Evolutionary conservation across 2,797 vertebrate genomes (phyloP), one percentile per base, ranked within the genome.

Genomic region (Onychomys leucogaster): DNA sequence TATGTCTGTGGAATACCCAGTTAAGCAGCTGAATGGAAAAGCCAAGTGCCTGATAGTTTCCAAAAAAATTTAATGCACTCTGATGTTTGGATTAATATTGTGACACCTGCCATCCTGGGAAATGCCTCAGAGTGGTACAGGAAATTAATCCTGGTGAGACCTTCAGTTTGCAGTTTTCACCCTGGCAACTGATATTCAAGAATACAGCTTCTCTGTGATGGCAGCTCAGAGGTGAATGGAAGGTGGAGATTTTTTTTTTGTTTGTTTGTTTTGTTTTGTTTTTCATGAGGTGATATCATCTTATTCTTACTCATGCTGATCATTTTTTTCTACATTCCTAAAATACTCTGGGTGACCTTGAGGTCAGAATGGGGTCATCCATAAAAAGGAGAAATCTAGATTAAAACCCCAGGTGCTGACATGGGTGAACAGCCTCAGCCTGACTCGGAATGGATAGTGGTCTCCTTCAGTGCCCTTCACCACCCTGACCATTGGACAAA

Each of bases 21-120:
- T 43, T 90, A 57, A 59, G 88, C 14, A 73, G 87, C 81, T 85
- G 21, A 94, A 69, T 83, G 52, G 37, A 55, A 34, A 27, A 88
- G 52, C 41, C 41, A 88, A 59, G 86, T 87, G 87, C 83, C 49
- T 92, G 41, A 80, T 90, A 57, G 73, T 82, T 49, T 57, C 17
- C 19, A 27, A 27, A 78, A 59, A 27, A 69, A 17, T 63, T 93
- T 59, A 94, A 77, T n/a, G 49, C 37, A 83, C 0, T 95, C 86
- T 80, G 82, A 46, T 90, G 25, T 81, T 94, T 84, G 25, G 65
- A 85, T 97, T 95, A 93, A 75, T 91, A 77, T 91, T 94, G 41
- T 96, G 94, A 94, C 91, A 88, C 52, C 13, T 87, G 63, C 65
- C 67, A 5, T 94, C 91, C 49, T 23, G 9, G 32, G 71, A 57